phyloP scores from a whole-genome alignment of 2,888 invertebrate species.

The Spisula subtruncata region DNA sequence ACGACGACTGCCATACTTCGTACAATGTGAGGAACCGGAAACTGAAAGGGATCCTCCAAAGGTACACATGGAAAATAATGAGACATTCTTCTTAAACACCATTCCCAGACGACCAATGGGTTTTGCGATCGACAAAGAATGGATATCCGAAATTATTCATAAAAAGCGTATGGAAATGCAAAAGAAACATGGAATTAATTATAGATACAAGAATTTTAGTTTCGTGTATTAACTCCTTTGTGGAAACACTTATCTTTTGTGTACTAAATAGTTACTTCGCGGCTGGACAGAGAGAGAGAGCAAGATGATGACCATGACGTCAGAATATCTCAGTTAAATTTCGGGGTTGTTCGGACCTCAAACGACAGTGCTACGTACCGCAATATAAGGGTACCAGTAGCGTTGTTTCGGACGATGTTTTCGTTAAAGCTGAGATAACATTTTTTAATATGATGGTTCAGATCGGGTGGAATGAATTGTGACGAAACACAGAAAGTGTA shows the following conservation, averaged over 20 bases:
- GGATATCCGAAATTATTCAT: constrained; percentile 86
- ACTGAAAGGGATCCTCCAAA: constrained; percentile 82
- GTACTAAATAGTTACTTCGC: neutral
- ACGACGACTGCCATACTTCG: constrained; percentile 81
- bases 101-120: constrained; percentile 83
- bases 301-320: neutral
- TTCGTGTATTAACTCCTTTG: constrained; percentile 82
- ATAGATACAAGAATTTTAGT: constrained; percentile 84
- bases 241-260: neutral
- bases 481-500: too few species aligned
- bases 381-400: neutral
- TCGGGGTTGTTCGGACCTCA: neutral
- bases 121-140: constrained; percentile 85
- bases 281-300: neutral
- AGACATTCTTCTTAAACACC: constrained; percentile 87
- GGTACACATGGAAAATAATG: constrained; percentile 84
- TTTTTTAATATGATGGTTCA: too few species aligned
- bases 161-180: constrained; percentile 86
- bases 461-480: too few species aligned
- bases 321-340: neutral
- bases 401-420: neutral
- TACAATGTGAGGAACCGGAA: constrained; percentile 79
- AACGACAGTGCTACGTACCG: neutral
- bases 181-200: constrained; percentile 83
- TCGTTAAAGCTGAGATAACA: too few species aligned